Evolutionary conservation across 2,888 invertebrate species (phyloP), one percentile per base, ranked within the genome.

Genomic region (Protula sp.): DNA sequence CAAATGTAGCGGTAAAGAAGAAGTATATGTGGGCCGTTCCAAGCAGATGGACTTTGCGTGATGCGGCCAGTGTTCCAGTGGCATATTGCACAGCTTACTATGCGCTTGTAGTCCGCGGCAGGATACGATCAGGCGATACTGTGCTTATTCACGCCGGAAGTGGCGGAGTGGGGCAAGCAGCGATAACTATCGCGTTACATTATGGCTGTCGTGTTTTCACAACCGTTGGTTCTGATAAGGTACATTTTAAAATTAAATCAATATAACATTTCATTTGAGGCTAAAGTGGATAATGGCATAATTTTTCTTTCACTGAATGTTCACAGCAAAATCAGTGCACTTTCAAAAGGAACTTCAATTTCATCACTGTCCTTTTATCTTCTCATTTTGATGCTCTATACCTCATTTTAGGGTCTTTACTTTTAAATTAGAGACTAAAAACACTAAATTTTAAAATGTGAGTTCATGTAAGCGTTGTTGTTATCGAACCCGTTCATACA

Each of bases 111-210:
- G 88, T 93, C 51, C 86, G 95, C 70, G 95, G 94, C 9, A 9
- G 19, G 19, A 38, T 38, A 9, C 9, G 9, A 14, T 9, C 38
- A n/a, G n/a, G n/a, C 19, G 91, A 94, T 73, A 84, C 86, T 53
- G 87, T 94, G 62, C 85, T 94, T 26, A 87, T 94, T 69, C 94
- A 94, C 80, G 92, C 94, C 57, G 52, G 45, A 24, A 31, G 55
- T 60, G 94, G 94, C 60, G 94, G 93, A 74, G 93, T 94, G 50
- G 95, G 95, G 19, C 93, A 93, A 83, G 94, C 95, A 26, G 87
- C 91, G 47, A 94, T 93, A 9, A 87, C 83, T 3, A 84, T 84
- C 83, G 94, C 94, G 81, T 92, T 94, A 47, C 84, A 95, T 65
- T 77, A 87, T 31, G 88, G 93, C 51, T 86, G 95, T 70, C 95